These are phyloP conservation scores for Panagrolaimus sp. DNA, from an alignment of 1,140 invertebrate genomes.

Conservation along the genomic window DNA sequence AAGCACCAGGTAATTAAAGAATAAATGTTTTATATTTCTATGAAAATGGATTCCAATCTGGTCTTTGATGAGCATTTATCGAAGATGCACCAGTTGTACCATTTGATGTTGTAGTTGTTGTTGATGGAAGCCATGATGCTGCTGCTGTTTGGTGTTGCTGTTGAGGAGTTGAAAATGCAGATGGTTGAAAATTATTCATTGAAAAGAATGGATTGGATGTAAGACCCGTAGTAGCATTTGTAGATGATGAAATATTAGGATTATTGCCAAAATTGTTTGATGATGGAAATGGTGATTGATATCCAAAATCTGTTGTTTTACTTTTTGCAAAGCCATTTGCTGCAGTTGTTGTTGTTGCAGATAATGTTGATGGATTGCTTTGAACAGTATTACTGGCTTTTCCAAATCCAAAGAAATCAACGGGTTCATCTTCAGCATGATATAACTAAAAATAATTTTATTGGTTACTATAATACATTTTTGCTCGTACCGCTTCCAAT, in stretches of 20 bases:
- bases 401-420: constrained; percentile 1
- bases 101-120: neutral
- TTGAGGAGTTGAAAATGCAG: neutral
- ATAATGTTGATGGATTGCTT: neutral
- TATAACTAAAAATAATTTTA: neutral
- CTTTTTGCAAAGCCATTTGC: no score
- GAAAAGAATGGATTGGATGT: neutral
- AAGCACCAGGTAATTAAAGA: no score
- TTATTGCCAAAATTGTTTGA: no score
- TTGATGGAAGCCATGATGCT: neutral
- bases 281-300: neutral
- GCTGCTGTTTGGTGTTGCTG: neutral
- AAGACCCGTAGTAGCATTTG: neutral
- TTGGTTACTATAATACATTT: neutral
- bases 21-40: neutral
- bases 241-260: neutral
- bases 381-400: neutral
- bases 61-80: neutral
- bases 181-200: constrained; percentile 5
- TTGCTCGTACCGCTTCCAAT: neutral
- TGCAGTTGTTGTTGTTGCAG: neutral
- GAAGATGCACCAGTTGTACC: neutral
- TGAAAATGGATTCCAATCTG: constrained; percentile 11
- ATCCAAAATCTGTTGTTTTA: neutral
- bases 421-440: neutral